Evolutionary conservation across 2,797 vertebrate genomes (phyloP), one percentile per base, ranked within the genome.

Genomic region (Phataginus tetradactyla): DNA sequence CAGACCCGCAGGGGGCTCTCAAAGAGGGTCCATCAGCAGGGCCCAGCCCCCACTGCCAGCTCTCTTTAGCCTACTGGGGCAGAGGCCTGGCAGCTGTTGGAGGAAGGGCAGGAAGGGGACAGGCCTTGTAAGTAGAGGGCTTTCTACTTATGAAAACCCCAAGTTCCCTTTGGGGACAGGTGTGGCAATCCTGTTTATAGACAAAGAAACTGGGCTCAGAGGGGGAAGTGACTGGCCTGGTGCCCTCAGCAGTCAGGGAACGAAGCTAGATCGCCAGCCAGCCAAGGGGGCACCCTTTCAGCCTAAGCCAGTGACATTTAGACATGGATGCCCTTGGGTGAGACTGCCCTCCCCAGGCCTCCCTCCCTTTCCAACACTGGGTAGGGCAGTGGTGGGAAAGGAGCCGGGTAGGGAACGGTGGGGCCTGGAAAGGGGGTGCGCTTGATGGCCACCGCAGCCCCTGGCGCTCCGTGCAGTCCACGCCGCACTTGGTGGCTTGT

Each of bases 401-500:
- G 34, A 21, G 11, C 25, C 45, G 8, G 27, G 11, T 18, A 17
- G 66, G 29, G 42, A 45, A 45, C 59, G 37, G 23, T 37, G 53
- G 68, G 69, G 57, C 34, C 59, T 49, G 49, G 49, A 17, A 45
- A 4, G 39, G n/a, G 61, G 45, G 61, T 1, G 13, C 49, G 23
- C 34, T 12, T 0, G 1, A 11, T 6, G 78, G 32, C 51, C 14
- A 3, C 51, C 6, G 4, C 34, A 45, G 12, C 25, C 14, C 69
- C 25, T 4, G 11, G 2, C 14, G n/a, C n/a, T 42, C n/a, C 0
- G 0, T 1, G 23, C 21, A 4, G 8, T 32, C 32, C 72, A 12
- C 8, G 2, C 12, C 7, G n/a, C 49, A 57, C 42, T 59, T 7
- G 2, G 0, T 25, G 61, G 63, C 51, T 34, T 1, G 23, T 18